These are phyloP conservation scores for Eulemur coronatus DNA, from an alignment of 2,797 vertebrate species.

Conservation along the genomic window DNA sequence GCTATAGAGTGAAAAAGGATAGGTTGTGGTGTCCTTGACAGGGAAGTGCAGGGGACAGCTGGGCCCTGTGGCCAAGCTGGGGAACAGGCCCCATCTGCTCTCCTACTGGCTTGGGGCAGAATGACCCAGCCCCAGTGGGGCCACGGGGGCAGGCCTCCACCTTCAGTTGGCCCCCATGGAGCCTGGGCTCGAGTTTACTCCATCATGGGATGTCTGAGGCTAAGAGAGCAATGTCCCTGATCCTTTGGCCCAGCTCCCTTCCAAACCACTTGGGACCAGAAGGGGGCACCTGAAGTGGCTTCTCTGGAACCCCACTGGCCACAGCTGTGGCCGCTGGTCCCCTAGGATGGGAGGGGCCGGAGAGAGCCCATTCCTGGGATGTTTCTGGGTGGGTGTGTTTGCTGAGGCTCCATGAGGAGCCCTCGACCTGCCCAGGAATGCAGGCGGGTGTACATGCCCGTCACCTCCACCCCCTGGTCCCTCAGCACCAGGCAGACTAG, in stretches of 20 bases:
- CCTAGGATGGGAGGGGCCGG: background rate
- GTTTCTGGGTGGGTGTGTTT: constrained; percentile 69
- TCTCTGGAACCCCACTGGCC: background rate
- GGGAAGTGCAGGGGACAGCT: background rate
- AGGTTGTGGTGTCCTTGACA: constrained; percentile 35
- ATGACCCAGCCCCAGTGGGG: background rate
- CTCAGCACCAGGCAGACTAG: background rate
- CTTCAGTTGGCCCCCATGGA: background rate
- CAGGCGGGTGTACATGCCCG: background rate
- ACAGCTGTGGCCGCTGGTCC: constrained; percentile 10
- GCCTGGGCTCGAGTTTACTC: background rate
- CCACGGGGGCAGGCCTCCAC: background rate
- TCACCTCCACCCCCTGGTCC: background rate
- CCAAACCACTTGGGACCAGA: constrained; percentile 25
- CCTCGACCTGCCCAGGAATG: constrained; percentile 65
- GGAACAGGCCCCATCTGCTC: constrained; percentile 40
- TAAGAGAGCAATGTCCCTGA: background rate
- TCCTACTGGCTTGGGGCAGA: background rate
- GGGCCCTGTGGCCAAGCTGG: constrained; percentile 24
- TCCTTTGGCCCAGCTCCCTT: background rate
- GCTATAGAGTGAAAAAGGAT: background rate
- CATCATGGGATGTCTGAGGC: too few relatives aligned
- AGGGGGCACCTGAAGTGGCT: background rate
- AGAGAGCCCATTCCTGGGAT: constrained; percentile 58
- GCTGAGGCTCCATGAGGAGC: constrained; percentile 8